phyloP scores from a whole-genome alignment of 2,797 vertebrate genomes.

The Microctenopoma lineatum region DNA sequence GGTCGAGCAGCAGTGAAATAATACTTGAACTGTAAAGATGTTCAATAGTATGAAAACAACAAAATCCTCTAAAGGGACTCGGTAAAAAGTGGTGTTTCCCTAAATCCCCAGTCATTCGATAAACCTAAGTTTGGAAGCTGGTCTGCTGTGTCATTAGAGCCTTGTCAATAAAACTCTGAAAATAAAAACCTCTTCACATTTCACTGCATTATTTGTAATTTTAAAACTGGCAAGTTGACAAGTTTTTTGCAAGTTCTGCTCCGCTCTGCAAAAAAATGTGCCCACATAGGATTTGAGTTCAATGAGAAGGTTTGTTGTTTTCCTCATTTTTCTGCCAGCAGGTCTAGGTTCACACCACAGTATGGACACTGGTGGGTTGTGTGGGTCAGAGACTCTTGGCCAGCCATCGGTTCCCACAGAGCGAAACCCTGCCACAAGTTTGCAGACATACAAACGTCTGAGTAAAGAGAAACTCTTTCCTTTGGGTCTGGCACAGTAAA shows the following conservation, averaged over 20 bases:
- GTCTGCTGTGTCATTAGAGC: not conserved
- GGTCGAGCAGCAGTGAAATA: not conserved
- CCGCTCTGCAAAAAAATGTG: constrained; percentile 24
- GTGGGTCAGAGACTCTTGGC: constrained; percentile 69
- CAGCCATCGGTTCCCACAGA: constrained; percentile 66
- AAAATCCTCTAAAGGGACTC: not conserved
- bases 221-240: constrained; percentile 16
- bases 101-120: not conserved
- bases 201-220: constrained; percentile 19
- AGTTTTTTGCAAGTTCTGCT: constrained; percentile 11
- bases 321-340: constrained; percentile 50
- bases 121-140: not conserved
- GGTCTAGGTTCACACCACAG: constrained; percentile 40
- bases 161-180: not conserved
- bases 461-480: constrained; percentile 60
- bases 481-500: constrained; percentile 66
- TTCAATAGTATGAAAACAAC: not conserved
- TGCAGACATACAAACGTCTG: constrained; percentile 70
- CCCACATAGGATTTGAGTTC: constrained; percentile 26
- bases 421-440: constrained; percentile 58
- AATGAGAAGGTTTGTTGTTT: constrained; percentile 57
- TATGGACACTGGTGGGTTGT: constrained; percentile 70
- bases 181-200: not conserved
- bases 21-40: not conserved
- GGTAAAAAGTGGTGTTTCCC: not conserved